These are phyloP conservation scores for Ylistrum balloti DNA, from an alignment of 1,140 invertebrate genomes.

Conservation along the genomic window DNA sequence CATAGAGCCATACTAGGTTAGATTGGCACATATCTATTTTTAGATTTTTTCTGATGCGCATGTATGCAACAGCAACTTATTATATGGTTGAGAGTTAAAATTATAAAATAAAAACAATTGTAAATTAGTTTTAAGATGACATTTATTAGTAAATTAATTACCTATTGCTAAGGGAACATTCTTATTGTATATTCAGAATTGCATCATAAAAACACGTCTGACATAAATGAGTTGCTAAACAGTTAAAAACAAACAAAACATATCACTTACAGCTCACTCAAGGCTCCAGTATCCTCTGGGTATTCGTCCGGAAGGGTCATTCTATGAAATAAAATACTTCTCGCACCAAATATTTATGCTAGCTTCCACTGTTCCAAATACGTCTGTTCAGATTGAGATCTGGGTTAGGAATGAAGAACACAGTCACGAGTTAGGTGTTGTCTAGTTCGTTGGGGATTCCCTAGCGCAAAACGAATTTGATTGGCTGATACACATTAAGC, in stretches of 20 bases:
- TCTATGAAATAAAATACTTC: neutral
- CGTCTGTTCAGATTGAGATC: neutral
- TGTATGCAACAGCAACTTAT: neutral
- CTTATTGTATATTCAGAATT: neutral
- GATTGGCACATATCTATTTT: neutral
- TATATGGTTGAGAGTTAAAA: neutral
- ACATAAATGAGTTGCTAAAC: neutral
- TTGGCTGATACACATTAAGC: neutral
- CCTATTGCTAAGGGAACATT: neutral
- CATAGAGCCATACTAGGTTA: neutral
- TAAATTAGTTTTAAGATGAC: neutral
- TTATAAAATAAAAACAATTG: neutral
- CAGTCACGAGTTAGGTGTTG: neutral
- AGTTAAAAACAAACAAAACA: neutral
- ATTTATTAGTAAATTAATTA: neutral
- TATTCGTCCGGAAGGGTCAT: conserved; percentile 2
- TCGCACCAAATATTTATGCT: neutral
- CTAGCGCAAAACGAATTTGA: neutral
- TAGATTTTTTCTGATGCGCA: neutral
- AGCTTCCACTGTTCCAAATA: neutral
- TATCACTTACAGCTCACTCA: neutral
- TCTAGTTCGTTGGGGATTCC: neutral
- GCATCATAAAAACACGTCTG: neutral
- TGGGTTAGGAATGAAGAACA: neutral
- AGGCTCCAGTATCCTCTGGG: conserved; percentile 15